Evolutionary conservation across 2,888 invertebrate genomes (phyloP).

Genomic region (Reticulitermes lucifugus): DNA sequence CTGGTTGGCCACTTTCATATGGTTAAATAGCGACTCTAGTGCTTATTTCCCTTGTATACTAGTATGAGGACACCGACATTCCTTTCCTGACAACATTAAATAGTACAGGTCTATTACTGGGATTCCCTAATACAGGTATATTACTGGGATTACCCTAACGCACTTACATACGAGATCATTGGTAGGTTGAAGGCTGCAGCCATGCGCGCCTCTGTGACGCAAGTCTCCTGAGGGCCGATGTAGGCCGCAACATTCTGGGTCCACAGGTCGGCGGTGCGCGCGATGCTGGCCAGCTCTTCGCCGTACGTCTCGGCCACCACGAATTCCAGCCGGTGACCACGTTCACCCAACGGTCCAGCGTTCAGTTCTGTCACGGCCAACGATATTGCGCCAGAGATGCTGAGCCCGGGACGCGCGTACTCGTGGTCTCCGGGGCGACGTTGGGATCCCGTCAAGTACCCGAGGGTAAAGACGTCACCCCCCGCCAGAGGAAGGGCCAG

Average conservation of each 20-base stretch:
- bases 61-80: too few relatives aligned
- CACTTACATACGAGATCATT: constrained; percentile 96
- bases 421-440: constrained; percentile 80
- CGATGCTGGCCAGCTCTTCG: constrained; percentile 87
- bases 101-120: too few relatives aligned
- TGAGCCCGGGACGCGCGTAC: constrained; percentile 81
- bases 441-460: constrained; percentile 72
- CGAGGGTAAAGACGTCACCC: constrained; percentile 46
- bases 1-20: too few relatives aligned
- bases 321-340: constrained; percentile 82
- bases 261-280: constrained; percentile 87
- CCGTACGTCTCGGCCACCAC: constrained; percentile 92
- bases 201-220: constrained; percentile 93
- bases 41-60: too few relatives aligned
- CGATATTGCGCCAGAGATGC: constrained; percentile 86
- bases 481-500: constrained; percentile 24
- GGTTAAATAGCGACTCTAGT: too few relatives aligned
- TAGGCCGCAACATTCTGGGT: constrained; percentile 83
- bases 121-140: too few relatives aligned
- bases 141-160: too few relatives aligned
- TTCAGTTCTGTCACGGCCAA: constrained; percentile 79
- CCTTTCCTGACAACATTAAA: too few relatives aligned
- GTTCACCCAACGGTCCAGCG: constrained; percentile 65
- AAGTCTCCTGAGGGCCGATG: constrained; percentile 91
- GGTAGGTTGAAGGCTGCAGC: constrained; percentile 94